Percentiles rank a stretch among this genome's conserved stretches.
Evolutionary conservation across 1,140 invertebrate genomes (phyloP).

Genomic region (Neuroterus valhalla): DNA sequence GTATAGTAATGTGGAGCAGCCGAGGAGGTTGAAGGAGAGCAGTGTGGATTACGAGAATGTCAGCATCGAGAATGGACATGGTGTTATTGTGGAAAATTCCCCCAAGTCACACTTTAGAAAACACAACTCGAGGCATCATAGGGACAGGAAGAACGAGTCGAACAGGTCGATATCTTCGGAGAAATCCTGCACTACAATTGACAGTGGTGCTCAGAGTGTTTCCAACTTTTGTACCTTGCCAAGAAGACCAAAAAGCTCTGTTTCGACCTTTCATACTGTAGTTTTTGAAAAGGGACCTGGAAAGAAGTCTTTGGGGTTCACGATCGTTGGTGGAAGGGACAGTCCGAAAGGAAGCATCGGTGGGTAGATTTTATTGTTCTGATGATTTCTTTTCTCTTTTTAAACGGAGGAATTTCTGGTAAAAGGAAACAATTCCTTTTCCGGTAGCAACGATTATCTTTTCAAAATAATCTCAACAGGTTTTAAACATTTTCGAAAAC

Average conservation of each 20-base stretch:
- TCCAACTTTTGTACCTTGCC: slow-evolving; percentile 84
- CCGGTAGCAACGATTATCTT: too few relatives aligned
- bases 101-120: slow-evolving; percentile 71
- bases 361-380: slow-evolving; percentile 43
- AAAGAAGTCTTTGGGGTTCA: slow-evolving; percentile 91
- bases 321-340: slow-evolving; percentile 92
- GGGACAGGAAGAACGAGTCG: slow-evolving; percentile 60
- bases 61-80: slow-evolving; percentile 75
- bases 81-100: slow-evolving; percentile 69
- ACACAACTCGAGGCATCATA: slow-evolving; percentile 58
- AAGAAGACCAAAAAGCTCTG: slow-evolving; percentile 79
- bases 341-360: slow-evolving; percentile 91
- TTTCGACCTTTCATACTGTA: slow-evolving; percentile 83
- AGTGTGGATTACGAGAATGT: slow-evolving; percentile 82
- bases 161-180: slow-evolving; percentile 61
- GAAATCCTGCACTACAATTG: slow-evolving; percentile 50
- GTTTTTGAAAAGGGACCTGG: slow-evolving; percentile 89
- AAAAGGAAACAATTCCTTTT: too few relatives aligned
- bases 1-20: slow-evolving; percentile 60
- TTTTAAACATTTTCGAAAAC: too few relatives aligned
- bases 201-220: slow-evolving; percentile 72
- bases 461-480: too few relatives aligned
- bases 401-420: neutral
- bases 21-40: slow-evolving; percentile 79
- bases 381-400: slow-evolving; percentile 31